Evolutionary conservation across 1,140 invertebrate species (phyloP), one percentile per base, ranked within the genome.

Genomic region (Nylanderia fulva): DNA sequence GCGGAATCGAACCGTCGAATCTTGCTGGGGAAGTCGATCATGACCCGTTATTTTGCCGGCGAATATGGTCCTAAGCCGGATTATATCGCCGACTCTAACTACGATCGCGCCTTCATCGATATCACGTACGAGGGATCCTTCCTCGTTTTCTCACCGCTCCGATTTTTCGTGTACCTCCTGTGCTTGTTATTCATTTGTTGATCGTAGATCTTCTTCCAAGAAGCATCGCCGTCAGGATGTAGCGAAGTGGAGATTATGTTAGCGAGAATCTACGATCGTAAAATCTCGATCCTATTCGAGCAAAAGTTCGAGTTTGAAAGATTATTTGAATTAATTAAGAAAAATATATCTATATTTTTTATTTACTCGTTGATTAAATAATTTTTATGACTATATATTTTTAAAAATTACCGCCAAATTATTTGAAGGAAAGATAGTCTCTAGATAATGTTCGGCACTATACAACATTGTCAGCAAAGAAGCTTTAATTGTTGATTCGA

Each of bases 181-280:
- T 33, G 68, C 86, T 88, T 88, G 87, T 88, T 88, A 85, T 88
- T 88, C 87, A 88, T 88, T 88, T 88, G 86, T 85, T 80, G 86
- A 84, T 87, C 87, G 87, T 85, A 88, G 82, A 88, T 88, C 86
- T 84, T 75, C 76, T 69, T 75, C 83, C 72, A 72, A 77, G 77
- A 56, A 82, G 45, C 77, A 71, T 88, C 56, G 74, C 33, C 69
- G 45, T 58, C 69, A 71, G 52, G 29, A 75, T 68, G 71, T 58
- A 84, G 27, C 86, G 56, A 52, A 79, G 60, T 54, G 71, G 52
- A 58, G 36, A 80, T 71, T 69, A 79, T 39, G 68, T 64, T 80
- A 85, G 71, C 85, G 45, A 18, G 15, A 48, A 18, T 48, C 45
- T 48, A 15, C 8, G 76, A 87, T 83, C 86, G 72, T 4, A 18